phyloP scores from a whole-genome alignment of 2,113 vertebrate genomes.

The Turdus rufiventris region DNA sequence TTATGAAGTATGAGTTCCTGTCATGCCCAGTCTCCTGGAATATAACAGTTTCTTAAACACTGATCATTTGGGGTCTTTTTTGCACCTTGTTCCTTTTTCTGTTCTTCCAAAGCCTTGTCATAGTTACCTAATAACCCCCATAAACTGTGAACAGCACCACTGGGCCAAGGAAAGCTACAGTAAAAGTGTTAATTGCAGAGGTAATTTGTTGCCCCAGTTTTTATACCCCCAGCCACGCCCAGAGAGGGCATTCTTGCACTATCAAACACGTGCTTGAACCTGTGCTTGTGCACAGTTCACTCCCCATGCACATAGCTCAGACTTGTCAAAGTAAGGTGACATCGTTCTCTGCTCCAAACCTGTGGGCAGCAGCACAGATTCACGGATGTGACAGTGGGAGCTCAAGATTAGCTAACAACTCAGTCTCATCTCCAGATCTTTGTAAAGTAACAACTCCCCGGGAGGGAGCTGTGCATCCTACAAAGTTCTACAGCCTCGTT shows the following conservation, averaged over 20 bases:
- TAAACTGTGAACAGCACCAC: not conserved
- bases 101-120: not conserved
- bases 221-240: not conserved
- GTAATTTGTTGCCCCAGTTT: not conserved
- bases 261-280: fast-evolving
- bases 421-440: not conserved
- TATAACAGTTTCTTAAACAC: not conserved
- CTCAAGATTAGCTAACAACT: not conserved
- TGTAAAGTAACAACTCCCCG: not conserved
- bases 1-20: not conserved
- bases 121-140: not conserved
- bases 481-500: not conserved
- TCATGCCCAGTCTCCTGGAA: not conserved
- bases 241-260: fast-evolving
- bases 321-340: not conserved
- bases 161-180: not conserved
- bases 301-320: not conserved
- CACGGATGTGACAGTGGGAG: not conserved
- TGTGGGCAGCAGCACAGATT: not conserved
- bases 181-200: not conserved
- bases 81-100: not conserved
- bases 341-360: not conserved
- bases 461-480: not conserved
- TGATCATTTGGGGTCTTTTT: not conserved
- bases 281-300: fast-evolving